Base-by-base conservation (phyloP, 2,113 vertebrate genomes). In the Scalopus aquaticus region DNA sequence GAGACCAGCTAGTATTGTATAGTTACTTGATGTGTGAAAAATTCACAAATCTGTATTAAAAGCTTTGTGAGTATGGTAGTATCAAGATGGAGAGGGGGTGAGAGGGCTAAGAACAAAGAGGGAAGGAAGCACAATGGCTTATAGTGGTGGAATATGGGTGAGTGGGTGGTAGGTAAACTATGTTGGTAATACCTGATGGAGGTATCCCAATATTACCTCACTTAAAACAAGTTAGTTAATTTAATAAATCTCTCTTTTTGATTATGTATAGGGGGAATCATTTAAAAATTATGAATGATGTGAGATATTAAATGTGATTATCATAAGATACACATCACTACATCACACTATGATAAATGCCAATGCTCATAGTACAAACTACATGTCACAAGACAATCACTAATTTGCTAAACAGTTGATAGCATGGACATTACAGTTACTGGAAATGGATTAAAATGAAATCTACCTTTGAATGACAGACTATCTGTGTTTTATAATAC, bases 341-440 rank as follows among this genome's bases (percentile, higher is more conserved):
- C 22, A 96, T 95, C 97, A 77, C 88, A 96, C 95, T 88, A 94
- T 96, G 88, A 96, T 95, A 32, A 94, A 96, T 95, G 80, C 22
- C 92, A 95, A 96, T 88, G n/a, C 39, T 97, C 32, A 87, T 30
- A n/a, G 1, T 90, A 96, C 80, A 94, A 96, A 97, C 91, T 95
- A 95, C 28, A 93, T 13, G 19, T 2, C 74, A 91, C 78, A 76
- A 62, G 19, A 70, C 93, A 94, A 2, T 80, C 81, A 72, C 85
- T 97, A 97, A 97, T 98, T 94, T 85, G 51, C 35, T 93, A 60
- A 97, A 93, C 5, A 96, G 69, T 39, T 90, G 88, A 97, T 97
- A 96, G 86, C 60, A 97, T 64, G 89, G 88, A 95, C 97, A 98
- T 97, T 96, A 91, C 86, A 97, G 96, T 95, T 97, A 97, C 95